phyloP scores from a whole-genome alignment of 1,140 invertebrate genomes.

The Lordiphosa collinella region DNA sequence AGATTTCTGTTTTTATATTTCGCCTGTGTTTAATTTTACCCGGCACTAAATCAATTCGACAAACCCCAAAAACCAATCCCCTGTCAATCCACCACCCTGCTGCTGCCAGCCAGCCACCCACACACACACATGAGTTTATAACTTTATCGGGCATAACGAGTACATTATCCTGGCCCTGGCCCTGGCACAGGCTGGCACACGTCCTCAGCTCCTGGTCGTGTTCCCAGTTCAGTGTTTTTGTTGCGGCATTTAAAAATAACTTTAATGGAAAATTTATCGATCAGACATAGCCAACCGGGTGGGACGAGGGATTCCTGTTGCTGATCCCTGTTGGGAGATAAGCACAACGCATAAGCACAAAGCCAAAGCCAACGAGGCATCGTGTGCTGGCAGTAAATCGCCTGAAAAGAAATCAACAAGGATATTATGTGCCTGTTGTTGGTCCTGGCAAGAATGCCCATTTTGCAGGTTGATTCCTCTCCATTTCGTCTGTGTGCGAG shows the following conservation, averaged over 20 bases:
- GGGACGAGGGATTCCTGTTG: constrained; percentile 17
- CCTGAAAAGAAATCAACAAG: constrained; percentile 76
- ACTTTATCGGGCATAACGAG: constrained; percentile 75
- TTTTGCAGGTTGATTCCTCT: constrained; percentile 55
- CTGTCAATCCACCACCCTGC: not conserved
- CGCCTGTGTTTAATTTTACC: constrained; percentile 52
- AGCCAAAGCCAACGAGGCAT: constrained; percentile 25
- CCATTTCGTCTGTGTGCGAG: constrained; percentile 1
- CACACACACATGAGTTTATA: constrained; percentile 55
- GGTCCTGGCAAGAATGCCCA: constrained; percentile 35
- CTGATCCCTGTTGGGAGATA: constrained; percentile 54
- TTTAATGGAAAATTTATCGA: constrained; percentile 79
- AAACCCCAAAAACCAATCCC: constrained; percentile 6
- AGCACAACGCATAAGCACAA: constrained; percentile 64
- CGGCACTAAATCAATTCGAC: constrained; percentile 66
- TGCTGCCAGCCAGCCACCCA: not conserved
- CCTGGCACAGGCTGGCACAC: constrained; percentile 64
- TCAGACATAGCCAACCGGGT: constrained; percentile 31
- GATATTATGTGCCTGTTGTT: constrained; percentile 57
- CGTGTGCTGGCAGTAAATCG: constrained; percentile 75
- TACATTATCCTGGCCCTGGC: constrained; percentile 71
- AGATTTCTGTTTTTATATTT: not conserved
- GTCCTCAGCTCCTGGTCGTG: constrained; percentile 31
- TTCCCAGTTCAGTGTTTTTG: constrained; percentile 27
- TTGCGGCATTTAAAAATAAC: constrained; percentile 79